Evolutionary conservation across 1,140 invertebrate species (phyloP), one percentile per base, ranked within the genome.

Genomic region (Matsumurasca onukii): DNA sequence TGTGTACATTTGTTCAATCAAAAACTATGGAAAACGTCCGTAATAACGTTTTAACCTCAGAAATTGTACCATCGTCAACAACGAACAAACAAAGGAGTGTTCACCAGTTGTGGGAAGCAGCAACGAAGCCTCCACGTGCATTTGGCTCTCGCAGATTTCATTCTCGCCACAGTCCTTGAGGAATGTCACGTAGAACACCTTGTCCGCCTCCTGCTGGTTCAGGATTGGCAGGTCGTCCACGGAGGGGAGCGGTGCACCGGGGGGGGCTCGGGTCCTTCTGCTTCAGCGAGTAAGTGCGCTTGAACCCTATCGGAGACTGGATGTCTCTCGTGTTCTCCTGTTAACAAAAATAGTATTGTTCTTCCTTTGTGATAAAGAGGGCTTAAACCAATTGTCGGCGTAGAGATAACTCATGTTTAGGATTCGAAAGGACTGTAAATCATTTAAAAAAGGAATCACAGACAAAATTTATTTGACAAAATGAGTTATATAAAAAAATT

Each of bases 131-230:
- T 82, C 77, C 0, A 96, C 78, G 66, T 85, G 79, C n/a, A 98
- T 78, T 76, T 95, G 85, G 78, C 94, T 97, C 73, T 93, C 86
- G 78, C 96, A 98, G 25, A 93, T 83, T 74, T 95, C 93, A 77
- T 98, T 93, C 0, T 85, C 80, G 5, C 94, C 95, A 77, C 95
- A 98, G 76, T 98, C 93, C 80, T 97, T 97, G 64, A 94, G 86
- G 81, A 98, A 97, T 25, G 88, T 90, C 1, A 91, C 94, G 75
- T 90, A 85, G 74, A 97, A 96, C 2, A 88, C 81, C 72, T 89
- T 88, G 12, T 87, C 87, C 0, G 94, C 93, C 77, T 91, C 88
- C 70, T 92, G 91, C 72, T 93, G 89, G 80, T 97, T 95, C 15
- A 97, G 79, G 63, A 97, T 95, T 0, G 95, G 94, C 72, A 90